Evolutionary conservation across 2,113 vertebrate species (phyloP).

Genomic region (Rhagologus leucostigma): DNA sequence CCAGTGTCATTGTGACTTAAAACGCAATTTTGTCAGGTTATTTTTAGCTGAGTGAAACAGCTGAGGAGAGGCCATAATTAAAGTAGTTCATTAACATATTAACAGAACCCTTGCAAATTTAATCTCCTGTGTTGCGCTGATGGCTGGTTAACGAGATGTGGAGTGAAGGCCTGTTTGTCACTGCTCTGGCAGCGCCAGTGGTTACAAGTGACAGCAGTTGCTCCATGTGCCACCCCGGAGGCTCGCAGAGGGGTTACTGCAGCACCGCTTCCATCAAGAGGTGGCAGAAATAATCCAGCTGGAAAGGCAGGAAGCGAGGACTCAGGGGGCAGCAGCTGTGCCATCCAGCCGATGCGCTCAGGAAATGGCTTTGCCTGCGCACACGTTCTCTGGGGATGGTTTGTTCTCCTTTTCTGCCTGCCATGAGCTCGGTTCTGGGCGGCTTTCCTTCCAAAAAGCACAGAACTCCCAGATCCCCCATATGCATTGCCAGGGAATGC

Average conservation of each 20-base stretch:
- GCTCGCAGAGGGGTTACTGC: neutral
- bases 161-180: neutral
- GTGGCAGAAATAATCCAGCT: neutral
- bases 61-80: slow-evolving; percentile 53
- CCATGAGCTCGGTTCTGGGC: neutral
- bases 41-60: slow-evolving; percentile 53
- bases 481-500: neutral
- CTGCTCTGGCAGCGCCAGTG: neutral
- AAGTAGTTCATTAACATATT: slow-evolving; percentile 61
- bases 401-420: neutral
- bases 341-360: neutral
- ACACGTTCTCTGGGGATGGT: neutral
- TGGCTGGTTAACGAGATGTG: neutral
- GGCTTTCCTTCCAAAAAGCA: neutral
- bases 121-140: neutral
- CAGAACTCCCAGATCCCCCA: neutral
- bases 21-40: neutral
- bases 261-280: neutral
- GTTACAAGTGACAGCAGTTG: neutral
- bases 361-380: neutral
- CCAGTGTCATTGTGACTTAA: neutral
- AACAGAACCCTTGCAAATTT: slow-evolving; percentile 36
- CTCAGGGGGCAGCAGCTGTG: neutral
- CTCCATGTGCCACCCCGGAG: neutral
- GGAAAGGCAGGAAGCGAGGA: neutral